Evolutionary conservation across 53 echinoderm and acorn worm species (phyloP), one percentile per base, ranked within the genome.

Genomic region (Glandiceps talaboti): DNA sequence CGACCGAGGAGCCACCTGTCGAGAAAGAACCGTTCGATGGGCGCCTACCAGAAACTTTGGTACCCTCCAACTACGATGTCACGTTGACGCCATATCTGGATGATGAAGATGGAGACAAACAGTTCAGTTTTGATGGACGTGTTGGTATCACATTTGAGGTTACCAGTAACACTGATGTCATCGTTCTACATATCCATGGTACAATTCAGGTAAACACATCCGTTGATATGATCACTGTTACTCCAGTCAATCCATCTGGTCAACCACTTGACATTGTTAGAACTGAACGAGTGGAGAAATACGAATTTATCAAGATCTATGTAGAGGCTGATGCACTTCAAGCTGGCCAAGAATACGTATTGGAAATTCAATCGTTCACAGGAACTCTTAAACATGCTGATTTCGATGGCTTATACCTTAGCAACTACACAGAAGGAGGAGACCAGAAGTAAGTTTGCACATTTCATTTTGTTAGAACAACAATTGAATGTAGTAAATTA

Each of bases 81-180:
- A 72, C 79, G 64, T 86, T 99, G n/a, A 81, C 89, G 31, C 99
- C 99, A 6, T 99, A 89, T 76, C 86, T 99, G 14, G 89, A 91
- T 45, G 77, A 80, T 25, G 90, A 91, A 27, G 92, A 89, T 30
- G 85, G 79, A 12, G 79, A 84, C 27, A 86, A 84, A 76, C 30
- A 73, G 25, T 99, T 99, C 77, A 91, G 85, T 32, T 99, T 99
- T 74, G 93, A 99, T 81, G 99, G 99, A 0, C 74, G 33, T 33
- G 99, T 99, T 30, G 85, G 84, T n/a, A 99, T 99, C 74, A 82
- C 77, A 0, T 85, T 94, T 45, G 86, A 88, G 73, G 90, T 90
- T 72, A 29, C 74, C n/a, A 72, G 81, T 14, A 80, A 75, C 29
- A 91, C 93, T 1, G 81, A 88, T 27, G 81, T 89, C 30, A 88